These are phyloP conservation scores for Vidua macroura DNA, from an alignment of 2,113 vertebrate genomes.

Conservation along the genomic window DNA sequence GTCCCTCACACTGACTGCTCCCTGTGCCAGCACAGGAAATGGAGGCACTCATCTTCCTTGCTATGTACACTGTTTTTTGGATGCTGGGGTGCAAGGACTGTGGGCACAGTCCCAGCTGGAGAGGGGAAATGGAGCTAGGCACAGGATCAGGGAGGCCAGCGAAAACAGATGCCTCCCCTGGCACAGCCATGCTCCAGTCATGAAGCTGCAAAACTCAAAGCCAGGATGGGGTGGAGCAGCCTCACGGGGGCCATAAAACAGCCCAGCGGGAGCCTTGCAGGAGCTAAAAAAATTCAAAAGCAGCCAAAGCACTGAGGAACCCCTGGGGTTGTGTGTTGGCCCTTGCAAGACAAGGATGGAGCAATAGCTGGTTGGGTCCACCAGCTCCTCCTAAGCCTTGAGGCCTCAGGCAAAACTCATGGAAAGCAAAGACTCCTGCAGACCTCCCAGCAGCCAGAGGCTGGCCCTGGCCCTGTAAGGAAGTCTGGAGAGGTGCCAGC, in stretches of 20 bases:
- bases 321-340: neutral
- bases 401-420: constrained; percentile 38
- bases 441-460: neutral
- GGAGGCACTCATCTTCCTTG: neutral
- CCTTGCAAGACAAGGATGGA: constrained; percentile 33
- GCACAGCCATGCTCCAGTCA: neutral
- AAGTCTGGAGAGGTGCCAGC: constrained; percentile 40
- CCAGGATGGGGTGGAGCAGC: neutral
- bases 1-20: neutral
- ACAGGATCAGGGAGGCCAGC: neutral
- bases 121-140: neutral
- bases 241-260: neutral
- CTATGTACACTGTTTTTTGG: neutral
- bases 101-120: neutral
- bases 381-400: constrained; percentile 10
- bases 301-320: neutral
- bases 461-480: neutral
- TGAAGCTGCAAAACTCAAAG: neutral
- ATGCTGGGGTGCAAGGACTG: neutral
- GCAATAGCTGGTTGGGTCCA: constrained; percentile 25
- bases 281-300: constrained; percentile 29
- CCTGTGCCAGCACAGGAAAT: neutral
- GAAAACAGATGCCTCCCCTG: neutral
- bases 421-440: constrained; percentile 55
- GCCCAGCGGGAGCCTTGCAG: neutral